Evolutionary conservation across 2,888 invertebrate species (phyloP).

Genomic region (Oligia fasciuncula): DNA sequence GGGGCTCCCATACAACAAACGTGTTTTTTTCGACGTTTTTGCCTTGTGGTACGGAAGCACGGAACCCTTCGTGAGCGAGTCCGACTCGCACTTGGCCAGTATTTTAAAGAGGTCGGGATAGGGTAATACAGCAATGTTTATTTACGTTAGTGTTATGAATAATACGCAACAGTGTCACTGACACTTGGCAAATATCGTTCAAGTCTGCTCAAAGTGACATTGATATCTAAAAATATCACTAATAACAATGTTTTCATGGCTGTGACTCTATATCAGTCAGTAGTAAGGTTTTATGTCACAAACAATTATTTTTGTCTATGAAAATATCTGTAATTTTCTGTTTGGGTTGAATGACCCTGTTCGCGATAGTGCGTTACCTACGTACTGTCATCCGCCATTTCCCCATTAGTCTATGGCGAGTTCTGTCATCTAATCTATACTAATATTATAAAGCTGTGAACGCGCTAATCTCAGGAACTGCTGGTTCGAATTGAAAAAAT

Average conservation of each 20-base stretch:
- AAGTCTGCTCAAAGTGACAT: conserved; percentile 80
- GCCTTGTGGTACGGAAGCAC: too few species aligned
- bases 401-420: conserved; percentile 17
- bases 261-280: conserved; percentile 47
- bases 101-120: conserved; percentile 21
- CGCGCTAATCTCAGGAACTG: too few species aligned
- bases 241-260: conserved; percentile 68
- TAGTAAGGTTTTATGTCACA: conserved; percentile 53
- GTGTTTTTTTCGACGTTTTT: too few species aligned
- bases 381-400: conserved; percentile 19
- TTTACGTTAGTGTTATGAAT: conserved; percentile 59
- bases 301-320: conserved; percentile 61
- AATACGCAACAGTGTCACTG: conserved; percentile 75
- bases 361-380: conserved; percentile 31
- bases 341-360: conserved; percentile 61
- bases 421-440: conserved; percentile 28
- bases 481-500: too few species aligned
- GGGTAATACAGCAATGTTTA: conserved; percentile 36
- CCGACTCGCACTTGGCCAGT: too few species aligned
- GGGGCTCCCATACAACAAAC: too few species aligned
- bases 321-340: conserved; percentile 54
- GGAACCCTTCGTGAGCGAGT: too few species aligned
- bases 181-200: conserved; percentile 78
- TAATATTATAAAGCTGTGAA: too few species aligned
- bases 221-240: conserved; percentile 78